phyloP scores from a whole-genome alignment of 2,113 vertebrate genomes.

The Rhinopomastus cyanomelas region DNA sequence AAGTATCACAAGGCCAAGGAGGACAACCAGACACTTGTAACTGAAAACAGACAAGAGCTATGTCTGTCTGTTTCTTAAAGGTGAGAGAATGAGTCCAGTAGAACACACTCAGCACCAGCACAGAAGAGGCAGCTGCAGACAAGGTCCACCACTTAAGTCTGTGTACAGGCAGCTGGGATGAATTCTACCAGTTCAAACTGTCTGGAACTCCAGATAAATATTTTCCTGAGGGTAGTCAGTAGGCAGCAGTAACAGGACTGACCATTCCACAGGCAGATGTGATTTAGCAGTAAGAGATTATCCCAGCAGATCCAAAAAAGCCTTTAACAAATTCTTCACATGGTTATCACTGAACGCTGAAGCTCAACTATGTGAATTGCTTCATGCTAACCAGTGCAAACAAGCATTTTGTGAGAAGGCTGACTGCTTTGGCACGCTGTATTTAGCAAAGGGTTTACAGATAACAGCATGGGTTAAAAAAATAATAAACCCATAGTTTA shows the following conservation, averaged over 20 bases:
- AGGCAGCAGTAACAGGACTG: neutral
- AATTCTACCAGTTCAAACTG: slow-evolving; percentile 22
- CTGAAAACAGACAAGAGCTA: neutral
- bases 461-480: neutral
- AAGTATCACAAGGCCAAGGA: neutral
- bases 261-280: neutral
- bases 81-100: neutral
- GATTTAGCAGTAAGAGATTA: neutral
- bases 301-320: neutral
- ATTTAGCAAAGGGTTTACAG: slow-evolving; percentile 8
- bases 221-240: neutral
- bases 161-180: neutral
- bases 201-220: neutral
- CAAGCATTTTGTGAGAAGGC: neutral
- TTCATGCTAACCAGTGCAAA: neutral
- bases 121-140: neutral
- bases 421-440: neutral
- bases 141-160: neutral
- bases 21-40: neutral
- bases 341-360: neutral
- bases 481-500: neutral
- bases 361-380: neutral
- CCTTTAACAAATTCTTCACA: neutral
- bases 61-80: neutral
- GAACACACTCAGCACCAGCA: neutral